These are phyloP conservation scores for Poeciliopsis retropinna DNA, from an alignment of 2,113 vertebrate species.

Conservation along the genomic window DNA sequence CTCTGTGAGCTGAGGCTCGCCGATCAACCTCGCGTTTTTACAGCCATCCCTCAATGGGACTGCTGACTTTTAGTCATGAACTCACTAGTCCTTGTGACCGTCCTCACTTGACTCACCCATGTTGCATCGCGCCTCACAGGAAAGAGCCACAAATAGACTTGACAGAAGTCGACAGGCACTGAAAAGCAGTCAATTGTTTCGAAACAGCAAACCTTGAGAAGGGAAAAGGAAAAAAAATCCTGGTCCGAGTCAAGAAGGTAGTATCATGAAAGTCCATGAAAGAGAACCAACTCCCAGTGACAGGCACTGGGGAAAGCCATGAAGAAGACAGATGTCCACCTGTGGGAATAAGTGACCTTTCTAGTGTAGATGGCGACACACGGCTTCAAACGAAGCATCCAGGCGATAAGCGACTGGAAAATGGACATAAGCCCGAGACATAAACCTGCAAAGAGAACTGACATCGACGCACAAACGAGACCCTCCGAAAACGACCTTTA, in stretches of 20 bases:
- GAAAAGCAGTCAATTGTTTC: constrained; percentile 14
- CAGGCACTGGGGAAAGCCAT: constrained; percentile 17
- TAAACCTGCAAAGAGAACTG: constrained; percentile 8
- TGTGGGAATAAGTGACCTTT: constrained; percentile 37
- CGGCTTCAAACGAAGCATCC: constrained; percentile 40
- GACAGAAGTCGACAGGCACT: constrained; percentile 20
- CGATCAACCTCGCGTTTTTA: constrained; percentile 38
- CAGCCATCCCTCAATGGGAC: constrained; percentile 35
- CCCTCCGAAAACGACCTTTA: constrained; percentile 12
- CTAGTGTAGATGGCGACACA: constrained; percentile 29
- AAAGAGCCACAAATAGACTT: constrained; percentile 61
- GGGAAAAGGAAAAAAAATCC: not conserved
- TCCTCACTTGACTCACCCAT: constrained; percentile 53
- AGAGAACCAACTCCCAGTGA: constrained; percentile 30
- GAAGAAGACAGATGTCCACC: constrained; percentile 23
- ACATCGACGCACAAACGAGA: constrained; percentile 9
- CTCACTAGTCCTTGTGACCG: constrained; percentile 38
- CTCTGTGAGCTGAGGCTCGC: constrained; percentile 2
- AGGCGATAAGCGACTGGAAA: constrained; percentile 10
- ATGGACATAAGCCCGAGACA: constrained; percentile 4
- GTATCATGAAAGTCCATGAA: constrained; percentile 27
- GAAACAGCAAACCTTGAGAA: constrained; percentile 5
- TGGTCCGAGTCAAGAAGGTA: not conserved
- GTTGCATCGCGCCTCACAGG: constrained; percentile 27
- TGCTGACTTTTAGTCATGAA: constrained; percentile 68